These are phyloP conservation scores for Urechis unicinctus DNA, from an alignment of 2,888 invertebrate species.

Conservation along the genomic window DNA sequence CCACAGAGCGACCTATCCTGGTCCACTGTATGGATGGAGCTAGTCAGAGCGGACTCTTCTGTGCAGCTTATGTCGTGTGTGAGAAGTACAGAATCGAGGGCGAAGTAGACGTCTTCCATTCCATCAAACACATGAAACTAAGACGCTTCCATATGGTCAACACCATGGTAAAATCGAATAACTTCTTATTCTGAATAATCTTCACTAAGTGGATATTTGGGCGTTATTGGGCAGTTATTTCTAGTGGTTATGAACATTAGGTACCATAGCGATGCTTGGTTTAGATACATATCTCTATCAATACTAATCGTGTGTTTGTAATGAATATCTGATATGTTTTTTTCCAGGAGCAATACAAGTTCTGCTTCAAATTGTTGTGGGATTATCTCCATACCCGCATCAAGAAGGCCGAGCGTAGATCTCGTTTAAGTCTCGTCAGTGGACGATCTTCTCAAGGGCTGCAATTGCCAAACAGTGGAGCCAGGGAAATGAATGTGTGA, in stretches of 20 bases:
- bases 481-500: no score
- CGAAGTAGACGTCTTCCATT: constrained; percentile 43
- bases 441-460: no score
- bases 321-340: background rate
- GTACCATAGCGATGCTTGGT: no score
- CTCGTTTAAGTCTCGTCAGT: no score
- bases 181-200: no score
- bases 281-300: background rate
- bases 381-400: no score
- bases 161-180: constrained; percentile 29
- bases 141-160: constrained; percentile 36
- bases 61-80: constrained; percentile 32
- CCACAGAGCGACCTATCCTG: constrained; percentile 25
- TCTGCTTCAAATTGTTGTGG: constrained; percentile 41
- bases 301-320: background rate
- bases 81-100: constrained; percentile 38
- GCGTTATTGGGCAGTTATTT: no score
- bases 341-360: constrained; percentile 45
- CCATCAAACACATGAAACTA: constrained; percentile 43
- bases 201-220: no score
- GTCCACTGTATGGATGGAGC: constrained; percentile 47
- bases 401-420: no score
- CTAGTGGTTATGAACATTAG: no score
- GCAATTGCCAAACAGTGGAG: no score
- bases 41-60: constrained; percentile 41